Evolutionary conservation across 1,140 invertebrate species (phyloP).

Genomic region (Archivesica marissinica): DNA sequence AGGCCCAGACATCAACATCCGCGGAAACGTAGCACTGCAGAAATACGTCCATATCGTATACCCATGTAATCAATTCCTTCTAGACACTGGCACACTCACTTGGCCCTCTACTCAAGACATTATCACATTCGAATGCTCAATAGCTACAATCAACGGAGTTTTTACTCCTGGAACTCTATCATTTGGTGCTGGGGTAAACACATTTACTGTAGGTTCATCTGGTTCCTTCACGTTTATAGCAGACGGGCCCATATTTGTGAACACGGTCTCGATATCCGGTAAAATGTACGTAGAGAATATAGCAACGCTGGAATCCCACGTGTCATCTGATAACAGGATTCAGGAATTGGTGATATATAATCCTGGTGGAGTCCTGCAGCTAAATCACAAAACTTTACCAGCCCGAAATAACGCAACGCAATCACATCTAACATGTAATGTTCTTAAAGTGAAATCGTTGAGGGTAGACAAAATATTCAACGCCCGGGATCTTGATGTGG

Average conservation of each 20-base stretch:
- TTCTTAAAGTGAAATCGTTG: slow-evolving; percentile 61
- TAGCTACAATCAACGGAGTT: slow-evolving; percentile 68
- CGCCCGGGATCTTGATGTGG: slow-evolving; percentile 51
- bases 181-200: slow-evolving; percentile 60
- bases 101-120: slow-evolving; percentile 63
- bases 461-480: slow-evolving; percentile 64
- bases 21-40: slow-evolving; percentile 61
- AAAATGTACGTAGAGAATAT: slow-evolving; percentile 67
- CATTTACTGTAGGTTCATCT: slow-evolving; percentile 53
- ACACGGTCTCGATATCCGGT: slow-evolving; percentile 66
- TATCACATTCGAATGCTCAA: slow-evolving; percentile 68
- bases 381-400: slow-evolving; percentile 54
- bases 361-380: slow-evolving; percentile 58
- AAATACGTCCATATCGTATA: slow-evolving; percentile 64
- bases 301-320: slow-evolving; percentile 66
- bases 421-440: slow-evolving; percentile 34
- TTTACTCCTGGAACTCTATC: slow-evolving; percentile 65
- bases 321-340: slow-evolving; percentile 52
- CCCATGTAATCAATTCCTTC: slow-evolving; percentile 64
- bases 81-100: slow-evolving; percentile 61
- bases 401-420: slow-evolving; percentile 2
- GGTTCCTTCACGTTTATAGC: slow-evolving; percentile 63
- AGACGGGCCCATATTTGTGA: slow-evolving; percentile 63
- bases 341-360: slow-evolving; percentile 55
- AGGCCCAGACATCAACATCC: slow-evolving; percentile 62